Conservation (phyloP, 2,113 vertebrate species). For the Eubucco bourcierii region DNA sequence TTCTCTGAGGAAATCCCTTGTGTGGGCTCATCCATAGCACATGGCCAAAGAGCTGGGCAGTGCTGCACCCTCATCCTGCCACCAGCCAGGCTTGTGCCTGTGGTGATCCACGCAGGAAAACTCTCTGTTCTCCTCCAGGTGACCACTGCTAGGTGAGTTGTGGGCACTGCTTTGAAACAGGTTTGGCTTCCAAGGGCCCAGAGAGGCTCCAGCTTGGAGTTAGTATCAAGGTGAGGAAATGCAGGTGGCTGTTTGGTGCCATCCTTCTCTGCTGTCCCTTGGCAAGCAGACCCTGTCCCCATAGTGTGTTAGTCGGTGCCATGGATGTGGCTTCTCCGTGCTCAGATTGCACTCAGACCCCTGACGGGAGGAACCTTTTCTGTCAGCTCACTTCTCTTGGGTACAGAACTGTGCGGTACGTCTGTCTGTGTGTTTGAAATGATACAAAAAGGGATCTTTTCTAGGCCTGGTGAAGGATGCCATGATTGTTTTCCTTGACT, state of each 20-base stretch:
- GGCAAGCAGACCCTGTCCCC: accelerated
- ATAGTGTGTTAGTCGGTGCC: neutral
- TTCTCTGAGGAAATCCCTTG: accelerated
- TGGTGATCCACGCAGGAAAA: neutral
- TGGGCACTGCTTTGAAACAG: neutral
- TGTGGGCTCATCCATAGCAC: accelerated
- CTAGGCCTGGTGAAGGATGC: neutral
- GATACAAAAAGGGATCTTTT: constrained; percentile 69
- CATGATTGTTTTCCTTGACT: constrained; percentile 3
- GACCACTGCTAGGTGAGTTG: accelerated
- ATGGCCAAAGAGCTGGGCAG: neutral
- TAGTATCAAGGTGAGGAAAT: accelerated
- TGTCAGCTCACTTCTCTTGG: neutral
- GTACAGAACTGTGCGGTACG: constrained; percentile 29
- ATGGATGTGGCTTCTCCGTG: neutral
- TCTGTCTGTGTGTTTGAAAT: neutral
- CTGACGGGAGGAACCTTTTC: neutral
- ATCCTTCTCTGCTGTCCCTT: neutral
- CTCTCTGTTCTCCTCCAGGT: neutral
- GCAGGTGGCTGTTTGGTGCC: neutral
- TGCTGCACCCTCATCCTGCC: accelerated
- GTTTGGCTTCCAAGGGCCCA: neutral
- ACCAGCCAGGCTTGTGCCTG: no score
- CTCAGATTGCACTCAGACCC: constrained; percentile 12
- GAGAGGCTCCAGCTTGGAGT: neutral